phyloP scores from a whole-genome alignment of 2,888 invertebrate species.

The Chorisops tibialis region DNA sequence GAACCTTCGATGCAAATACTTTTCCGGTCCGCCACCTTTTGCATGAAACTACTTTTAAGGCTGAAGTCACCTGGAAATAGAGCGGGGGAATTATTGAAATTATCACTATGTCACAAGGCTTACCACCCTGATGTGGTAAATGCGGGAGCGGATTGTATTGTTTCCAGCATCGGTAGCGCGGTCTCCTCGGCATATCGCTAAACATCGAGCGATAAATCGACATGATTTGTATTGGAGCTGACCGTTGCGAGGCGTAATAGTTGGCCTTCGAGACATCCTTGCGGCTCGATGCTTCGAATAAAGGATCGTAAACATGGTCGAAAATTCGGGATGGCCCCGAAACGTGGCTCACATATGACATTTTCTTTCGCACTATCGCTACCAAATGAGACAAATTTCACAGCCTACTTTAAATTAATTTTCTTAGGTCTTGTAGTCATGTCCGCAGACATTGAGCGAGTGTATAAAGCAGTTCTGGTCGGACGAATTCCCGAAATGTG shows the following conservation, averaged over 20 bases:
- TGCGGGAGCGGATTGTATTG: slow-evolving; percentile 29
- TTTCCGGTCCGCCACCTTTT: neutral
- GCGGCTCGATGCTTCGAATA: slow-evolving; percentile 30
- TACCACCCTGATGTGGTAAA: slow-evolving; percentile 27
- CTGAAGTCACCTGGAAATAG: neutral
- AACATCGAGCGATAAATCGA: slow-evolving; percentile 37
- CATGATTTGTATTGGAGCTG: slow-evolving; percentile 35
- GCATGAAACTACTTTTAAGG: neutral
- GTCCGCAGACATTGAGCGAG: slow-evolving; percentile 81
- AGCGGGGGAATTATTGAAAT: neutral
- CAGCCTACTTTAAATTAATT: slow-evolving; percentile 1
- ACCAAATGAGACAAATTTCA: neutral
- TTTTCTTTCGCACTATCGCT: neutral
- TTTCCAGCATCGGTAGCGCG: slow-evolving; percentile 29
- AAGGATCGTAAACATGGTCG: slow-evolving; percentile 38
- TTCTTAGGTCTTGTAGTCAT: slow-evolving; percentile 76
- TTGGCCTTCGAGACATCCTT: slow-evolving; percentile 34
- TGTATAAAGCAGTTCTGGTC: slow-evolving; percentile 76
- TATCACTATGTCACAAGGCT: slow-evolving; percentile 21
- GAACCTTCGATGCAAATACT: slow-evolving; percentile 36
- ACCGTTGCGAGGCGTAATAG: slow-evolving; percentile 28
- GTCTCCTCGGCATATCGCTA: slow-evolving; percentile 34
- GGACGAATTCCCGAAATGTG: slow-evolving; percentile 81
- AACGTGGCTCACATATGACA: slow-evolving; percentile 34
- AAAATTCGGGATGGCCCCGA: slow-evolving; percentile 33